Evolutionary conservation across 2,888 invertebrate genomes (phyloP).

Genomic region (Phytoseiulus persimilis): DNA sequence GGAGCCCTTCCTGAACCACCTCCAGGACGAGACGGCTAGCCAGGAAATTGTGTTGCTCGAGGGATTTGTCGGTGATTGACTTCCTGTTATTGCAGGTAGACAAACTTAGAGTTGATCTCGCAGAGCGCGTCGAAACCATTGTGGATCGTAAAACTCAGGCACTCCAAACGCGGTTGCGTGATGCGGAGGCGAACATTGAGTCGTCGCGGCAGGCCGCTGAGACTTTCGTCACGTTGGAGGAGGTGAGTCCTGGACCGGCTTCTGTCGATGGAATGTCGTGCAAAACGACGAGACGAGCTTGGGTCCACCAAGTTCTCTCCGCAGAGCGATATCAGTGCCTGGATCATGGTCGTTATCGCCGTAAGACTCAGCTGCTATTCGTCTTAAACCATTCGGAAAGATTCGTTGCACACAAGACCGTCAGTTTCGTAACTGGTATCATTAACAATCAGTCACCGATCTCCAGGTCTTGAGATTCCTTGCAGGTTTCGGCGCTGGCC

Average conservation of each 20-base stretch:
- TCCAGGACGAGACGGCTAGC: not conserved
- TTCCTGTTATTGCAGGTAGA: not conserved
- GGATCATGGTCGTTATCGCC: not conserved
- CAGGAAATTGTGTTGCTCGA: not conserved
- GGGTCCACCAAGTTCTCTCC: not conserved
- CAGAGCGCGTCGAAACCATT: not conserved
- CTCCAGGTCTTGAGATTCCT: not conserved
- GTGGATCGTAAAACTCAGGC: not conserved
- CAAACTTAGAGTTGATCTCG: slow-evolving; percentile 11
- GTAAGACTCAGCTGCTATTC: not conserved
- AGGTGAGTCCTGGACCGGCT: not conserved
- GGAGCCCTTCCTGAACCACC: too few species aligned
- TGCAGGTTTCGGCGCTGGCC: not conserved
- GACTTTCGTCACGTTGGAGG: not conserved
- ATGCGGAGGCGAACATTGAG: not conserved
- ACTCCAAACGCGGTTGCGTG: not conserved
- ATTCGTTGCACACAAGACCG: not conserved
- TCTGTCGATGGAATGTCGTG: too few species aligned
- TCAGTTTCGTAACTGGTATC: not conserved
- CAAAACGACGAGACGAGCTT: not conserved
- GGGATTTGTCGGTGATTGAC: not conserved
- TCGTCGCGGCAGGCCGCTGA: not conserved
- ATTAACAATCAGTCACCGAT: not conserved
- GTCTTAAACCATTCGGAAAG: not conserved
- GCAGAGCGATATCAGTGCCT: not conserved